Evolutionary conservation across 2,888 invertebrate species (phyloP), one percentile per base, ranked within the genome.

Genomic region (Brachynemurus nebulosus): DNA sequence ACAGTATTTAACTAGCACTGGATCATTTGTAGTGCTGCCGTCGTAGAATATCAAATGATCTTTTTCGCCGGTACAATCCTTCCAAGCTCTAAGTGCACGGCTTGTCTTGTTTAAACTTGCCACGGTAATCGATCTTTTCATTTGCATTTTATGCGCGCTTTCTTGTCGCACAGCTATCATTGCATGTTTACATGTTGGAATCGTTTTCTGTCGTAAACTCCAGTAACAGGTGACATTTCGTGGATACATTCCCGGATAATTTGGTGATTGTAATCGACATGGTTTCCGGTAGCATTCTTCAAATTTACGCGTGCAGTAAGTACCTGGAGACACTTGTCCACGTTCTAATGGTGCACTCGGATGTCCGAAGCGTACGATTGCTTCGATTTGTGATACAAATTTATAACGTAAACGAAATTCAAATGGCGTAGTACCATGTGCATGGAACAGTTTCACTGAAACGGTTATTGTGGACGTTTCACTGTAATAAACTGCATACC

Each of bases 151-250:
- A 58, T 80, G 80, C 37, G 77, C 73, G 48, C 76, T 78, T 56
- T 80, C 79, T 61, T 86, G 86, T 41, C 80, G 72, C 47, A 90
- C 83, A 14, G 86, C 81, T 54, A 91, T 84, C 84, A 90, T 88
- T 27, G 90, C 89, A 65, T 88, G 86, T 61, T 89, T 89, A 64
- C 89, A 89, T 36, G 84, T 86, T 11, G 89, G 86, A 49, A 86
- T 81, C 58, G 80, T 80, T 61, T 86, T 82, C 65, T 90, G 86
- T 30, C 86, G 74, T 51, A 90, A 70, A 50, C 85, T 86, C 74
- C 89, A 88, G 63, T 86, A 83, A 64, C 93, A 95, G 47, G 89
- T 86, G 18, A 92, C 89, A 66, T 92, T 92, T 51, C 91, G 69
- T 6, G 81, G 82, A 57, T 82, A 82, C 75, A 89, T 85, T 46